phyloP scores from a whole-genome alignment of 1,140 invertebrate genomes.

The Radopholus similis region DNA sequence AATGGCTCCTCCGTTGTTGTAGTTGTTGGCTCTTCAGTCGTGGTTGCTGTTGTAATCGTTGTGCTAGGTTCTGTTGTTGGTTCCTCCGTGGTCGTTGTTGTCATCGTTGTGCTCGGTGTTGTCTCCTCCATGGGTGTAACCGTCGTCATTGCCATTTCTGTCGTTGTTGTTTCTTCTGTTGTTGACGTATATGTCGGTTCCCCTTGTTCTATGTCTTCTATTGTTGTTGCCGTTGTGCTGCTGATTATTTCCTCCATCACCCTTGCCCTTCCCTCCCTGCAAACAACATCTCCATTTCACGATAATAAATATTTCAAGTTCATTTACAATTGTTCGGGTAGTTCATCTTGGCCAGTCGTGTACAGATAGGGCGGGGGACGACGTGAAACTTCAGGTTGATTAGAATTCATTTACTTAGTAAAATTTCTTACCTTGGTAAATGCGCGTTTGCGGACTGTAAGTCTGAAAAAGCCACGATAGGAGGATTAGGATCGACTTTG shows the following conservation, averaged over 20 bases:
- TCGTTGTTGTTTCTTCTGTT: not conserved
- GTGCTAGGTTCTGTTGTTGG: not conserved
- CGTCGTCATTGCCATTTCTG: not conserved
- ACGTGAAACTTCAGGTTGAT: too few relatives aligned
- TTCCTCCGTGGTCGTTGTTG: not conserved
- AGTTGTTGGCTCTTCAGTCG: not conserved
- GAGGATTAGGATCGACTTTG: not conserved
- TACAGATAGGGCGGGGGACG: constrained; percentile 23
- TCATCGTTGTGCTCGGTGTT: not conserved
- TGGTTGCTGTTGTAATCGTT: not conserved
- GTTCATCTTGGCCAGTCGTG: constrained; percentile 3
- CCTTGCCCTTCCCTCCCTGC: not conserved
- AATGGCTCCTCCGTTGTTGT: not conserved
- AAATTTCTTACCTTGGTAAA: too few relatives aligned
- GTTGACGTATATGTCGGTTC: not conserved
- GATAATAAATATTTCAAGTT: not conserved
- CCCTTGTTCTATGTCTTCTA: not conserved
- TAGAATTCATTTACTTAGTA: too few relatives aligned
- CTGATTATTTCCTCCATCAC: not conserved
- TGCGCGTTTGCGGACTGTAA: constrained; percentile 22
- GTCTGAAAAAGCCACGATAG: not conserved
- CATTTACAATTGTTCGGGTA: not conserved
- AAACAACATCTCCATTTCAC: not conserved
- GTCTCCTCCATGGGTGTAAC: too few relatives aligned
- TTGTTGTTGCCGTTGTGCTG: not conserved